A percentile compares a stretch with the other conserved stretches of the same genome.
Evolutionary conservation across 2,888 invertebrate genomes (phyloP).

Genomic region (Lasioglossum villosulum): DNA sequence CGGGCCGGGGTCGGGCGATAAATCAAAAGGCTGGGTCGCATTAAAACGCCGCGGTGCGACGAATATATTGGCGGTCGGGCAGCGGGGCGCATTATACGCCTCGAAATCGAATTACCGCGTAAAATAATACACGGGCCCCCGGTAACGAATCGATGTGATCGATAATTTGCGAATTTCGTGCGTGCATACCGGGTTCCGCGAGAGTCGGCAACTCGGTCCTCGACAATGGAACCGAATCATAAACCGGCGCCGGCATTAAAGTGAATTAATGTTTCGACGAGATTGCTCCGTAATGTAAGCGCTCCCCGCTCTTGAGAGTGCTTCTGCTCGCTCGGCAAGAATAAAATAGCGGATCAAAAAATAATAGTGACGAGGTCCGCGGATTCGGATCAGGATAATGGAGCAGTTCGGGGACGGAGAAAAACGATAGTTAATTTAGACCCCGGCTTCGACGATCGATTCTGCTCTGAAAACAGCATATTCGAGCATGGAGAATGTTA

Average conservation of each 20-base stretch:
- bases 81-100: constrained; percentile 6
- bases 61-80: neutral
- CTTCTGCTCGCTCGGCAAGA: neutral
- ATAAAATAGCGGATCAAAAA: constrained; percentile 33
- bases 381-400: neutral
- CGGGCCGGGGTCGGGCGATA: constrained; percentile 4
- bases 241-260: constrained; percentile 45
- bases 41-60: constrained; percentile 26
- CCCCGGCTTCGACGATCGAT: neutral
- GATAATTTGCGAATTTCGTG: constrained; percentile 51
- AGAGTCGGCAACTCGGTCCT: neutral
- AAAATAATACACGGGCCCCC: constrained; percentile 35
- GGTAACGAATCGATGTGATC: constrained; percentile 33
- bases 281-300: constrained; percentile 32
- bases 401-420: neutral
- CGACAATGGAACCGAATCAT: constrained; percentile 49
- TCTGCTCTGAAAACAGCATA: neutral
- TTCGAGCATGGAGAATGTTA: neutral
- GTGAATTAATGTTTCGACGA: constrained; percentile 47
- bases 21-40: constrained; percentile 25
- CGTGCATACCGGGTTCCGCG: neutral
- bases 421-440: constrained; percentile 2
- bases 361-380: constrained; percentile 16
- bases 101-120: constrained; percentile 39
- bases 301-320: neutral